Conservation (phyloP, 2,888 invertebrate species). For the Epinotia nisella region DNA sequence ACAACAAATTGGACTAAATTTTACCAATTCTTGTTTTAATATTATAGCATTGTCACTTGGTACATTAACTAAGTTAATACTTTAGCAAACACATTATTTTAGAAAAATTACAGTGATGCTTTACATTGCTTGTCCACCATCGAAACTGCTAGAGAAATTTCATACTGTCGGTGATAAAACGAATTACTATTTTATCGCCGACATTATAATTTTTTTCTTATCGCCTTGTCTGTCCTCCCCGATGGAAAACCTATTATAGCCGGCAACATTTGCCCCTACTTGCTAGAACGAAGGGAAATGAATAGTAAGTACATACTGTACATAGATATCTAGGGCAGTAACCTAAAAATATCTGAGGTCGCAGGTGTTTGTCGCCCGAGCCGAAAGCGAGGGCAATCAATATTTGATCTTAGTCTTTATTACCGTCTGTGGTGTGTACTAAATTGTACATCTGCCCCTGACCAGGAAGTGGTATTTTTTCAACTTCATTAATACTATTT, state of each 20-base stretch:
- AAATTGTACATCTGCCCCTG: too few species aligned
- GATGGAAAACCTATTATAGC: too few species aligned
- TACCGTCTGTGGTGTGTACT: too few species aligned
- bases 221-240: too few species aligned
- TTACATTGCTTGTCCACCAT: neutral
- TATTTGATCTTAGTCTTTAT: neutral
- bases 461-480: too few species aligned
- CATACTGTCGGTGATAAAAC: neutral
- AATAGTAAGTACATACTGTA: neutral
- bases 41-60: neutral
- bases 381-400: neutral
- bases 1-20: constrained; percentile 9
- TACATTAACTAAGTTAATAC: too few species aligned
- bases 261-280: too few species aligned
- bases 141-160: neutral
- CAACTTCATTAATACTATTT: neutral
- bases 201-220: too few species aligned
- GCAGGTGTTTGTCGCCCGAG: neutral
- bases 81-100: too few species aligned
- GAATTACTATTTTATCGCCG: too few species aligned
- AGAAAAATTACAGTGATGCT: too few species aligned
- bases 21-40: neutral
- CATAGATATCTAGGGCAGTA: too few species aligned
- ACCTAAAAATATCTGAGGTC: neutral
- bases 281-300: neutral